phyloP scores from a whole-genome alignment of 2,113 vertebrate species.

The Recurvirostra avosetta region DNA sequence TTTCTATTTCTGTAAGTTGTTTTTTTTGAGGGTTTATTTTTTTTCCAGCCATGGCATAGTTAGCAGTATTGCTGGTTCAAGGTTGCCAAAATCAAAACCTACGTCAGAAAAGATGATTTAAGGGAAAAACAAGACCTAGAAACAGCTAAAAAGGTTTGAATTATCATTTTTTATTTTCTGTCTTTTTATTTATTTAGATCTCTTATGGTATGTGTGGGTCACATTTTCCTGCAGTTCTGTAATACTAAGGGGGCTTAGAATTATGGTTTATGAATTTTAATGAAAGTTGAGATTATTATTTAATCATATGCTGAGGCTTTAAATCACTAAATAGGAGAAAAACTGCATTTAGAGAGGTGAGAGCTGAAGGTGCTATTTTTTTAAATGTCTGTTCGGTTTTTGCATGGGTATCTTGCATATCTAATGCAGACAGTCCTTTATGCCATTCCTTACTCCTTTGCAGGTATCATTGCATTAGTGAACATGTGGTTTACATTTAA shows the following conservation, averaged over 20 bases:
- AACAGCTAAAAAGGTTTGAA: background rate
- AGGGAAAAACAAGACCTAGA: background rate
- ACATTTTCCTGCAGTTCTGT: background rate
- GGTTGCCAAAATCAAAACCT: background rate
- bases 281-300: constrained; percentile 9
- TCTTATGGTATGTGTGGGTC: background rate
- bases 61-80: background rate
- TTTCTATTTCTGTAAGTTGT: background rate
- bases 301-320: background rate
- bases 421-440: background rate
- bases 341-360: background rate
- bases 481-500: background rate
- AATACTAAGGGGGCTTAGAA: background rate
- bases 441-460: background rate
- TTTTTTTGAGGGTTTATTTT: background rate
- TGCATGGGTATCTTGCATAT: background rate
- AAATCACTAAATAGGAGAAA: background rate
- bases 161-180: background rate
- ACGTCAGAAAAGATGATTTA: background rate
- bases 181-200: background rate
- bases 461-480: background rate
- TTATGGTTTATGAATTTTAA: constrained; percentile 15
- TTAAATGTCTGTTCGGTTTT: background rate
- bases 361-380: background rate
- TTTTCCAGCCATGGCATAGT: background rate